These are phyloP conservation scores for Hassar affinis DNA, from an alignment of 2,113 vertebrate genomes.

Conservation along the genomic window DNA sequence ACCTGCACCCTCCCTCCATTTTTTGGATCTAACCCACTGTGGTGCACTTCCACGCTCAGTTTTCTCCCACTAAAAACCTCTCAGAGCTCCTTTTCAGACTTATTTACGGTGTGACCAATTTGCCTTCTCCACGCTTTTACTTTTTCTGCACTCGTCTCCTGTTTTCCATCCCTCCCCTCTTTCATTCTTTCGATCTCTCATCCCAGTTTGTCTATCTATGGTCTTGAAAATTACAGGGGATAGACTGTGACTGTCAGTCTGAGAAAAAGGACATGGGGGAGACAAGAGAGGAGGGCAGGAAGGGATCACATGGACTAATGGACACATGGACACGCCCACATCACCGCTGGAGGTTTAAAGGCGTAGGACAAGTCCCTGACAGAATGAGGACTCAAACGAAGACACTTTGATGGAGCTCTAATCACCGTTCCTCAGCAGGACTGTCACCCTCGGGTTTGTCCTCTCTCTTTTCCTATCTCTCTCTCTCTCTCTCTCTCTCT, in stretches of 20 bases:
- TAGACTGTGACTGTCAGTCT: slow-evolving; percentile 67
- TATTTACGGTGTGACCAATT: slow-evolving; percentile 66
- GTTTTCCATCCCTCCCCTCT: slow-evolving; percentile 57
- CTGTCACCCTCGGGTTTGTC: slow-evolving; percentile 62
- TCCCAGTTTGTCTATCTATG: slow-evolving; percentile 50
- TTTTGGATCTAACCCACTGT: not conserved
- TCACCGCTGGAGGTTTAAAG: slow-evolving; percentile 34
- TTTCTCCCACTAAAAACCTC: slow-evolving; percentile 19
- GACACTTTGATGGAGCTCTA: slow-evolving; percentile 54
- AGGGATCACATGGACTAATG: slow-evolving; percentile 47
- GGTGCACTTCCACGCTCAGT: slow-evolving; percentile 6
- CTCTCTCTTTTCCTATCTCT: not conserved
- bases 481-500: not conserved
- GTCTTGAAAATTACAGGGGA: slow-evolving; percentile 72
- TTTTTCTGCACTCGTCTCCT: slow-evolving; percentile 56
- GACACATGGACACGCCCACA: slow-evolving; percentile 22
- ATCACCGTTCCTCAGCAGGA: slow-evolving; percentile 64
- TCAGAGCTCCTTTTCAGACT: slow-evolving; percentile 50
- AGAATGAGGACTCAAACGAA: slow-evolving; percentile 58
- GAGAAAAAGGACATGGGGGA: slow-evolving; percentile 38
- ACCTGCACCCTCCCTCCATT: not conserved
- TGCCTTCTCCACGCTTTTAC: slow-evolving; percentile 59
- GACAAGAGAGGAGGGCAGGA: slow-evolving; percentile 45
- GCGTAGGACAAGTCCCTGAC: slow-evolving; percentile 65
- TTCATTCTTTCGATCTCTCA: slow-evolving; percentile 37